Conservation (phyloP, 2,113 vertebrate genomes). For the Maylandia zebra region DNA sequence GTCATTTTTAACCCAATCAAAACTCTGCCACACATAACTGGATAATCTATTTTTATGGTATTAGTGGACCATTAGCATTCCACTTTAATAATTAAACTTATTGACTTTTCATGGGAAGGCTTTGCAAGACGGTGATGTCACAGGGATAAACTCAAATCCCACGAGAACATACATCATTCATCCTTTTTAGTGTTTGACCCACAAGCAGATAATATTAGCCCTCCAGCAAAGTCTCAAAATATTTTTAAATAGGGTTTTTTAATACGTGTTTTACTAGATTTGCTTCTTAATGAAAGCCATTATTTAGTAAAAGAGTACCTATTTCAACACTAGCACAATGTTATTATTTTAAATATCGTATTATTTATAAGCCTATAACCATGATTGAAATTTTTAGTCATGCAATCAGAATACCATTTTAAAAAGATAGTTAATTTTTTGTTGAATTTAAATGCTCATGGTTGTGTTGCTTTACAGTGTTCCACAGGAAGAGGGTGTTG, state of each 20-base stretch:
- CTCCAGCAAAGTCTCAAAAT: background rate
- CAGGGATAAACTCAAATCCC: constrained; percentile 6
- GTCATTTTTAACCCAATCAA: background rate
- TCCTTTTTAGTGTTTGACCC: background rate
- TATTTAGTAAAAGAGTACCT: background rate
- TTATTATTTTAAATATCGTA: background rate
- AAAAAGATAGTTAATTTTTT: background rate
- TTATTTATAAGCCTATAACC: background rate
- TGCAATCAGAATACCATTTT: background rate
- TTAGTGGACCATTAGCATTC: background rate
- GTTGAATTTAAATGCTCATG: background rate
- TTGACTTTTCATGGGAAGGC: constrained; percentile 7
- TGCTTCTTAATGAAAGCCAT: background rate
- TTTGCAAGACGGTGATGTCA: constrained; percentile 12
- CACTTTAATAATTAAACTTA: constrained; percentile 25
- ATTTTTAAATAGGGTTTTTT: background rate
- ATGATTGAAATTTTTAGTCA: background rate
- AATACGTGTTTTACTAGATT: background rate
- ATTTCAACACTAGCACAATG: background rate
- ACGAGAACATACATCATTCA: background rate
- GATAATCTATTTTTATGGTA: constrained; percentile 18
- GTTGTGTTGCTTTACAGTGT: background rate
- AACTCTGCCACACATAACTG: background rate
- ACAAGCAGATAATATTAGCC: background rate
- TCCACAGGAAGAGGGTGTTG: background rate